Percentiles rank a stretch among this genome's conserved stretches.
Evolutionary conservation across 2,888 invertebrate species (phyloP).

Genomic region (Bruchidius siliquastri): DNA sequence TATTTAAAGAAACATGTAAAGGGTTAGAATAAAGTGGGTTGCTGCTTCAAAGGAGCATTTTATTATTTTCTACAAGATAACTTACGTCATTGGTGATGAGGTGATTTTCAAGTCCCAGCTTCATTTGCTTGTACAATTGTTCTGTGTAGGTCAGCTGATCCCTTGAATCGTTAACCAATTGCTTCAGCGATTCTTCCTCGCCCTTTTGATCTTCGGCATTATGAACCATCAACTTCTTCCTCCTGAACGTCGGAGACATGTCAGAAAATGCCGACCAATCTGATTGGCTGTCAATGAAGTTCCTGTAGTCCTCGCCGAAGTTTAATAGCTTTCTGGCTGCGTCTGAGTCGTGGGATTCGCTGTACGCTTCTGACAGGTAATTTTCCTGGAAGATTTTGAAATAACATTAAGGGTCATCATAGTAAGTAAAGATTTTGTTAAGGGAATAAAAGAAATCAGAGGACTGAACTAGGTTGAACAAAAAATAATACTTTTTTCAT

Average conservation of each 20-base stretch:
- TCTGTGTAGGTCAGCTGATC: slow-evolving; percentile 39
- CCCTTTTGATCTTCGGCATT: slow-evolving; percentile 39
- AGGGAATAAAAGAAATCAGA: no score
- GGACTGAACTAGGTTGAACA: no score
- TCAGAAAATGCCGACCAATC: slow-evolving; percentile 70
- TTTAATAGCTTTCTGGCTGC: slow-evolving; percentile 76
- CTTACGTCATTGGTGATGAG: slow-evolving; percentile 34
- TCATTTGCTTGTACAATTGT: slow-evolving; percentile 41
- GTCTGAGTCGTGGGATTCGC: slow-evolving; percentile 81
- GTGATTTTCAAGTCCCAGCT: slow-evolving; percentile 37
- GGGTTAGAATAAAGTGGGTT: no score
- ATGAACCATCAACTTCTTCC: slow-evolving; percentile 25
- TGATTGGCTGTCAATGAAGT: slow-evolving; percentile 84
- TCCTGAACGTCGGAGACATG: slow-evolving; percentile 47
- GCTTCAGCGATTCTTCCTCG: slow-evolving; percentile 42
- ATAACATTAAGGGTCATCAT: no score
- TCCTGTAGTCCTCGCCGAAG: slow-evolving; percentile 87
- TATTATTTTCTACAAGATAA: no score
- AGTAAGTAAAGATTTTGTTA: no score
- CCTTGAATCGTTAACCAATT: slow-evolving; percentile 40
- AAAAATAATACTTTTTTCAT: no score
- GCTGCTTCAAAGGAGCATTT: no score
- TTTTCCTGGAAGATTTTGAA: slow-evolving; percentile 71
- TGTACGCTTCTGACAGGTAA: slow-evolving; percentile 86
- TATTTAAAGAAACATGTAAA: no score